A percentile compares a stretch with the other conserved stretches of the same genome.
Evolutionary conservation across 2,113 vertebrate species (phyloP).

Genomic region (Sander vitreus): DNA sequence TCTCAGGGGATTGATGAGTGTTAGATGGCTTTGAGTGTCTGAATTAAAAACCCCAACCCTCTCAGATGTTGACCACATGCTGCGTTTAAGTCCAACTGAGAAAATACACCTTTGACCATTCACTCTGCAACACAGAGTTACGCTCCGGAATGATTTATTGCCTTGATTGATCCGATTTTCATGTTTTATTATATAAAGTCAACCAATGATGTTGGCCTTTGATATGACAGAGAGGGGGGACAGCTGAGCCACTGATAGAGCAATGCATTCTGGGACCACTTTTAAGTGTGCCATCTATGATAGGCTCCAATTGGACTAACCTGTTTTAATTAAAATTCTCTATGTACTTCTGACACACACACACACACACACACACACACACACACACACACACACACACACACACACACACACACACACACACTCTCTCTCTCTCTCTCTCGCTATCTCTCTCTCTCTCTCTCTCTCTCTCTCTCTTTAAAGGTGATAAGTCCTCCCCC

Average conservation of each 20-base stretch:
- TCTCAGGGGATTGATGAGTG: constrained; percentile 53
- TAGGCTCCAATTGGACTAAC: constrained; percentile 28
- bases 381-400: background rate
- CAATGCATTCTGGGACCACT: constrained; percentile 32
- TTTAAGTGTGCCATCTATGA: constrained; percentile 1
- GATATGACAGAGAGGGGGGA: background rate
- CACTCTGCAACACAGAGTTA: background rate
- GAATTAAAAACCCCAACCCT: constrained; percentile 23
- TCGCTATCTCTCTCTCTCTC: too few species aligned
- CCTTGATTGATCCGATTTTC: background rate
- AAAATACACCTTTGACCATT: constrained; percentile 18
- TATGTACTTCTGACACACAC: constrained; percentile 28
- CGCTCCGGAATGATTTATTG: background rate
- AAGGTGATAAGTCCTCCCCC: constrained; percentile 52
- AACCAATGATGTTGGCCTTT: constrained; percentile 17
- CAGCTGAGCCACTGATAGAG: constrained; percentile 6
- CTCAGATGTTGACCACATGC: constrained; percentile 4
- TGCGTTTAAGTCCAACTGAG: constrained; percentile 8
- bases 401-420: constrained; percentile 3
- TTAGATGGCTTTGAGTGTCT: constrained; percentile 30
- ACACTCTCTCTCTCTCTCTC: too few species aligned
- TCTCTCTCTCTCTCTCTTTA: too few species aligned
- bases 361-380: constrained; percentile 14
- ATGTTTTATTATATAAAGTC: constrained; percentile 25
- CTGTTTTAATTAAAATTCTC: constrained; percentile 58